Evolutionary conservation across 2,888 invertebrate species (phyloP), one percentile per base, ranked within the genome.

Genomic region (Drosophila peninsularis): DNA sequence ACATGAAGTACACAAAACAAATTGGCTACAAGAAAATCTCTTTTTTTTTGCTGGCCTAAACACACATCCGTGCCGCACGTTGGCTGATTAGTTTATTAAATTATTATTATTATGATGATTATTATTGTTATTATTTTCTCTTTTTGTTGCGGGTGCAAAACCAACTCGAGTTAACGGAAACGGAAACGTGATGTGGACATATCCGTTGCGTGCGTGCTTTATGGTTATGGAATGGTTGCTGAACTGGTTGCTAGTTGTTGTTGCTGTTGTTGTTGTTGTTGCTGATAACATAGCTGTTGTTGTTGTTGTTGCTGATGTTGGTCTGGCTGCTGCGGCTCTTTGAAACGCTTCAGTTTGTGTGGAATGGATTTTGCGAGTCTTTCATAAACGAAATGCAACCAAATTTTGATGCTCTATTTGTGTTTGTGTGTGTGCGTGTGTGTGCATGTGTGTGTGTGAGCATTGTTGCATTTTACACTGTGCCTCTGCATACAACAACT

Each of bases 1-100:
- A 73, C 70, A 81, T 53, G 53, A 71, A 61, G 32, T 54, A 73
- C 78, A 83, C 69, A 78, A 84, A 57, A 82, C 71, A 82, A 84
- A 82, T 82, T 82, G 79, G 65, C 75, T 72, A 83, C 50, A 58
- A 60, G 45, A 32, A 34, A 3, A 14, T 36, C 17, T 13, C 36
- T 24, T 34, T 13, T 7, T 24, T n/a, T 14, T 19, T 49, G 54
- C 27, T 54, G 58, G 58, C 71, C 52, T 52, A 67, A 64, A 53
- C 32, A 52, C 61, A 84, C 54, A 71, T 77, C 55, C 73, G 62
- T 77, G 77, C 53, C 50, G 57, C 66, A 62, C 77, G 60, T 32
- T 42, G 32, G 37, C 42, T 54, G 39, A 30, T 24, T 52, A n/a
- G 27, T 3, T 24, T 50, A 37, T 36, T 24, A 24, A 5, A 24